Percentiles rank a stretch among this genome's conserved stretches.
Evolutionary conservation across 2,888 invertebrate genomes (phyloP).

Genomic region (Harpalus rubripes): DNA sequence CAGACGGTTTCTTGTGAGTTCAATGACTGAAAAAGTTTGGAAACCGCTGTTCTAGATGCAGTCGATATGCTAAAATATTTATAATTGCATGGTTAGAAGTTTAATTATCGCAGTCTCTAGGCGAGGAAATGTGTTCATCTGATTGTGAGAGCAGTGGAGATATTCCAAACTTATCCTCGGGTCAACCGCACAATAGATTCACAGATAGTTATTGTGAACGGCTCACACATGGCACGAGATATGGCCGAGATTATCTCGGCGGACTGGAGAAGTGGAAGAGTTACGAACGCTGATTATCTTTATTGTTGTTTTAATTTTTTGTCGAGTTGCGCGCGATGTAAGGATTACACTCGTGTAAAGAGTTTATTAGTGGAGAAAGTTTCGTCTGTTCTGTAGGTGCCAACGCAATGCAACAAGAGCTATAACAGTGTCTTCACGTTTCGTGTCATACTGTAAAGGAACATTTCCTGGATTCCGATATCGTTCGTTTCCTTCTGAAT

Average conservation of each 20-base stretch:
- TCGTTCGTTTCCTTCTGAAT: too few species aligned
- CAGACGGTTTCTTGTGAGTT: too few species aligned
- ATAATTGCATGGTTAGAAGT: constrained; percentile 63
- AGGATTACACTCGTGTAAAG: constrained; percentile 51
- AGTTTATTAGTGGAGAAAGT: constrained; percentile 56
- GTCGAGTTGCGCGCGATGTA: constrained; percentile 6
- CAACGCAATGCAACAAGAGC: constrained; percentile 4
- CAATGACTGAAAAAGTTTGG: too few species aligned
- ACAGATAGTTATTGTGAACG: constrained; percentile 47
- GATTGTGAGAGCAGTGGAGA: constrained; percentile 33
- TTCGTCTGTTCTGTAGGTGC: constrained; percentile 26
- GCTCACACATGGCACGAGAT: constrained; percentile 37
- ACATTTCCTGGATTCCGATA: not conserved
- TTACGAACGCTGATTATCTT: constrained; percentile 58
- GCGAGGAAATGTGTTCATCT: constrained; percentile 63
- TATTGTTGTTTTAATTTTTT: constrained; percentile 64
- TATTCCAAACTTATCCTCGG: constrained; percentile 45
- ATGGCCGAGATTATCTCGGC: constrained; percentile 29
- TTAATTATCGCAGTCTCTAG: constrained; percentile 59
- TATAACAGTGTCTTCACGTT: constrained; percentile 19
- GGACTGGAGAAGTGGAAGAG: constrained; percentile 30
- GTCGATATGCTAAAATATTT: constrained; percentile 64
- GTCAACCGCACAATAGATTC: constrained; percentile 58
- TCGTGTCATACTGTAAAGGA: constrained; percentile 28
- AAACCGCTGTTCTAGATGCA: too few species aligned